Conservation (phyloP, 2,888 invertebrate genomes). For the Eupithecia pulchellata region DNA sequence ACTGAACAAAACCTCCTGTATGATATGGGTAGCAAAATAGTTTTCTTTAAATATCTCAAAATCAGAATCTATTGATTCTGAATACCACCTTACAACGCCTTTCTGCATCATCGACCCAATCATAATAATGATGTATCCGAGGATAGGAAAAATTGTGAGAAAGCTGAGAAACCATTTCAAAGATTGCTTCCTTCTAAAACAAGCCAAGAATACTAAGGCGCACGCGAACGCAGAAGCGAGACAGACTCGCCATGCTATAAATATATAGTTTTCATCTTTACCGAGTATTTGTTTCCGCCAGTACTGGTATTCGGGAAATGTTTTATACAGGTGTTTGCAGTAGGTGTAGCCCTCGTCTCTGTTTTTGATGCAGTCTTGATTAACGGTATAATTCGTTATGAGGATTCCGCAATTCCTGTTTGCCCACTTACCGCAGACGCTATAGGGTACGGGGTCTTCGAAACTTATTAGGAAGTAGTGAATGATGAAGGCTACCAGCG, state of each 20-base stretch:
- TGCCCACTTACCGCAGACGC: conserved; percentile 66
- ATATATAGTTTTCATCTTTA: conserved; percentile 34
- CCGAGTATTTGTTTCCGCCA: conserved; percentile 60
- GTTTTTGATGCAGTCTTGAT: conserved; percentile 64
- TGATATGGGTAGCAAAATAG: conserved; percentile 49
- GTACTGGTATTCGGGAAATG: conserved; percentile 74
- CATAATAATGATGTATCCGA: conserved; percentile 57
- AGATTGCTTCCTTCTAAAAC: conserved; percentile 60
- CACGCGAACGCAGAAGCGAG: conserved; percentile 63
- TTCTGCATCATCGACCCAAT: conserved; percentile 74
- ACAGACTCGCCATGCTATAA: conserved; percentile 68
- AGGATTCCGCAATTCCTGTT: conserved; percentile 60
- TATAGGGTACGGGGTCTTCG: conserved; percentile 70
- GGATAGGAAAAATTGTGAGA: conserved; percentile 56
- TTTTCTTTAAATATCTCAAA: conserved; percentile 55
- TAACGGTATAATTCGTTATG: conserved; percentile 63
- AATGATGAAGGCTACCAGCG: conserved; percentile 58
- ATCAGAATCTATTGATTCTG: conserved; percentile 62
- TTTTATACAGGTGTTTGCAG: conserved; percentile 57
- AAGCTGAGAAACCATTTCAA: conserved; percentile 55
- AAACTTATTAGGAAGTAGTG: conserved; percentile 76
- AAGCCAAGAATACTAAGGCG: conserved; percentile 56
- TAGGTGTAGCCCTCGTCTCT: conserved; percentile 46
- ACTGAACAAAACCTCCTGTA: conserved; percentile 58
- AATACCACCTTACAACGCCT: conserved; percentile 64